Conservation (phyloP, 2,797 vertebrate species). For the Hybognathus amarus region DNA sequence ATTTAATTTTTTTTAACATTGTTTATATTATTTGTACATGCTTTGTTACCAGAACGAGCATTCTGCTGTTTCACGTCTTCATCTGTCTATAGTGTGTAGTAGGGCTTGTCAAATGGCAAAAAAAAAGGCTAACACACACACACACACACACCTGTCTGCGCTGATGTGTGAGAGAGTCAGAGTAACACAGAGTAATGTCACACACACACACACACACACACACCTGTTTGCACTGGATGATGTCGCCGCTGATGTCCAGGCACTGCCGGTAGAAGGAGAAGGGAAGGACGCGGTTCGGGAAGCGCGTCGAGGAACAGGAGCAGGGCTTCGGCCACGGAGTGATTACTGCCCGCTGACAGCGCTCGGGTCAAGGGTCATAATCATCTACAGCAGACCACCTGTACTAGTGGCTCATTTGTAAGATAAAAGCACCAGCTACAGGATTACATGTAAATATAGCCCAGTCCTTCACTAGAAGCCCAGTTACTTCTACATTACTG, state of each 20-base stretch:
- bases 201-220: no score
- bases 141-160: constrained; percentile 76
- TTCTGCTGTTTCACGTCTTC: no score
- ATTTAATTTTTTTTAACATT: no score
- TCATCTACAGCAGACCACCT: no score
- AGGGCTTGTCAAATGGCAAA: no score
- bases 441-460: not conserved
- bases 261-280: constrained; percentile 74
- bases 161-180: constrained; percentile 69
- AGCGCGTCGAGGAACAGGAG: constrained; percentile 95
- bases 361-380: constrained; percentile 45
- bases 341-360: constrained; percentile 87
- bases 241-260: no score
- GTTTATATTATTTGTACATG: no score
- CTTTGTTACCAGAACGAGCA: no score
- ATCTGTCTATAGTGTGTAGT: no score
- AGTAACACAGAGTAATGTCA: constrained; percentile 52
- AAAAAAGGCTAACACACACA: no score
- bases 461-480: no score
- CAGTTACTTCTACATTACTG: not conserved
- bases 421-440: not conserved
- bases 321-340: constrained; percentile 93
- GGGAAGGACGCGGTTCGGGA: constrained; percentile 91
- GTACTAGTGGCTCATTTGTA: not conserved
- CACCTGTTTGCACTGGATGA: no score